Base-by-base conservation (phyloP, 30 jellyfish, hydroid and myxozoan species). In the Euphysa ruthae region DNA sequence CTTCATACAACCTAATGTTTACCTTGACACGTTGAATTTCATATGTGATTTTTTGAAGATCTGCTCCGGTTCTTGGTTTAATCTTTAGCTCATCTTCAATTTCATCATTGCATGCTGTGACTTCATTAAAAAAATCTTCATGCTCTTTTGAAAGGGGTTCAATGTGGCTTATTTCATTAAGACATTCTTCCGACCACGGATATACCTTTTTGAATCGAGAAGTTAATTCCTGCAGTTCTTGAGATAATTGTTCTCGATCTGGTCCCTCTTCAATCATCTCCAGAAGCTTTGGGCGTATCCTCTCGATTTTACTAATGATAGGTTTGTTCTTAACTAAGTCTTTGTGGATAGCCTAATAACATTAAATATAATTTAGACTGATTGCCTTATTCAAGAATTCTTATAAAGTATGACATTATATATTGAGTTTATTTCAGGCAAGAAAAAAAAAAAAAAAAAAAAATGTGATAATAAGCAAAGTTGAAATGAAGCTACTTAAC, bases 111-210 rank as follows among this genome's bases (percentile, higher is more conserved):
- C 66, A 38, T 7, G 43, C 58, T 34, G 32, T 73, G 27, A 74
- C 82, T n/a, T 84, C 91, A 14, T 43, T 32, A 22, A 68, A 22
- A 0, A 31, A 14, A 10, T 74, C 87, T 19, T 66, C 66, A 32
- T 68, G 82, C 21, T 66, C 86, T 34, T 69, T 50, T 7, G 82
- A 79, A 22, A 78, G 32, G 0, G 96, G 96, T 58, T 72, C 91
- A 23, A 85, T 25, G 6, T 72, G 89, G 16, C 74, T 68, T 5
- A 85, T 79, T 29, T 51, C 58, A 29, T 44, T 66, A n/a, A 31
- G 58, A 8, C 94, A 55, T 6, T 77, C 75, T 23, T 64, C 79
- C 1, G 94, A 65, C 55, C 71, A 26, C 33, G 72, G 51, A 27
- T 7, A 25, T 19, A 73, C 93, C 42, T 73, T 77, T n/a, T 65